Evolutionary conservation across 2,797 vertebrate species (phyloP).

Genomic region (Orientallactaga sibirica): DNA sequence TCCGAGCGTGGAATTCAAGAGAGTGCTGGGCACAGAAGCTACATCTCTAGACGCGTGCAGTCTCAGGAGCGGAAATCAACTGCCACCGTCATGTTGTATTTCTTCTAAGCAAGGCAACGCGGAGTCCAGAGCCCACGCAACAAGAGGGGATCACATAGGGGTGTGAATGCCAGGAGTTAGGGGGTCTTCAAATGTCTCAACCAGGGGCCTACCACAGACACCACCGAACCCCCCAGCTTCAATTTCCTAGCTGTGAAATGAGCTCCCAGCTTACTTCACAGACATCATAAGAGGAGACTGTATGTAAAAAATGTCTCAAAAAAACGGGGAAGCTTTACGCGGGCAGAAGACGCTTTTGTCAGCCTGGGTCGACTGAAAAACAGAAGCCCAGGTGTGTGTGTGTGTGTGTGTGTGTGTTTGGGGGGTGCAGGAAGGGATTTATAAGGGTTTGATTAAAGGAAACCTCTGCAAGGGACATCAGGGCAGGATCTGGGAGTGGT

Average conservation of each 20-base stretch:
- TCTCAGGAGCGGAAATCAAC: background rate
- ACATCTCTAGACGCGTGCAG: background rate
- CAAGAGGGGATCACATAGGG: background rate
- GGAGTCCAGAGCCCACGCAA: background rate
- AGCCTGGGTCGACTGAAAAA: constrained; percentile 8
- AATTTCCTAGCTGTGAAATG: background rate
- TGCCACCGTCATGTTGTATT: background rate
- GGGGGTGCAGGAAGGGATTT: too few relatives aligned
- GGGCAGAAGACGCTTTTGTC: background rate
- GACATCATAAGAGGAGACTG: background rate
- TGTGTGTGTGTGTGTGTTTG: background rate
- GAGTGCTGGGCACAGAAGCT: background rate
- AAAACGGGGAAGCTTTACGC: background rate
- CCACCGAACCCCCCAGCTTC: background rate
- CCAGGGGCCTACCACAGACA: background rate
- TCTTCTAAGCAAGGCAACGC: background rate
- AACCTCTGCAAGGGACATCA: background rate
- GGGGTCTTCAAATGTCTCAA: background rate
- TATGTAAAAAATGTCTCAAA: background rate
- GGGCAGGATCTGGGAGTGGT: too few relatives aligned
- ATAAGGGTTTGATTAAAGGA: background rate
- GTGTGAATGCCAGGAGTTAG: background rate
- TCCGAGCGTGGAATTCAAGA: background rate
- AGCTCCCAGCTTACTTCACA: background rate
- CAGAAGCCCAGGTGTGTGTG: background rate